Percentiles rank a stretch among this genome's conserved stretches.
Evolutionary conservation across 1,140 invertebrate genomes (phyloP).

Genomic region (Heliconius himera): DNA sequence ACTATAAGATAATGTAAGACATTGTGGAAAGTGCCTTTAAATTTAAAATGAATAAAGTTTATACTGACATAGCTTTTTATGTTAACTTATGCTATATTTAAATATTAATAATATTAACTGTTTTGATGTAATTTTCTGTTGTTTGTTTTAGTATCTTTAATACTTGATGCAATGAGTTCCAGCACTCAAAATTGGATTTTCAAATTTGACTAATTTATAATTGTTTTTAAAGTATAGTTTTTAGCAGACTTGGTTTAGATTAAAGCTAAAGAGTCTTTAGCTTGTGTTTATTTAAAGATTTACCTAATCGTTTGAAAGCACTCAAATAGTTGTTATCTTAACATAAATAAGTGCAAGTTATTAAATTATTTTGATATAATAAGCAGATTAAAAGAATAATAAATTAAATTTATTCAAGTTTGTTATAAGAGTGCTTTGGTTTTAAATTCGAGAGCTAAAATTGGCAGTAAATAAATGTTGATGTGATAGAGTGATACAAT

Average conservation of each 20-base stretch:
- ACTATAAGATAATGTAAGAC: conserved; percentile 67
- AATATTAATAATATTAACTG: conserved; percentile 80
- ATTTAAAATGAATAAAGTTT: conserved; percentile 79
- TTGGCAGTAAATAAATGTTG: too few relatives aligned
- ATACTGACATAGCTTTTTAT: conserved; percentile 81
- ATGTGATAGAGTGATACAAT: too few relatives aligned
- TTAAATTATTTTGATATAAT: background rate
- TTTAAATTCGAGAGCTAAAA: too few relatives aligned
- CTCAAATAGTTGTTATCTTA: background rate
- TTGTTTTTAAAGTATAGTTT: background rate
- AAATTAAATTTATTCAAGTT: background rate
- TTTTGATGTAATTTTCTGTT: conserved; percentile 71
- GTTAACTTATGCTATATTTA: conserved; percentile 81
- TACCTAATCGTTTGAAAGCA: background rate
- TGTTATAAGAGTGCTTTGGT: background rate
- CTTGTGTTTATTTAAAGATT: too few relatives aligned
- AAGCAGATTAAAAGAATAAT: background rate
- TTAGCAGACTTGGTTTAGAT: too few relatives aligned
- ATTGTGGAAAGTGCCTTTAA: conserved; percentile 80
- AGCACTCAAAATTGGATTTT: background rate
- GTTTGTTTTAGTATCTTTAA: conserved; percentile 48
- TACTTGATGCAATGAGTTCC: background rate
- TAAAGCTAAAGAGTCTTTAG: too few relatives aligned
- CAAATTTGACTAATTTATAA: background rate
- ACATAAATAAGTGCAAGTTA: too few relatives aligned